Conservation (phyloP, 92 coral and sea anemone genomes). For the Porites cylindrica region DNA sequence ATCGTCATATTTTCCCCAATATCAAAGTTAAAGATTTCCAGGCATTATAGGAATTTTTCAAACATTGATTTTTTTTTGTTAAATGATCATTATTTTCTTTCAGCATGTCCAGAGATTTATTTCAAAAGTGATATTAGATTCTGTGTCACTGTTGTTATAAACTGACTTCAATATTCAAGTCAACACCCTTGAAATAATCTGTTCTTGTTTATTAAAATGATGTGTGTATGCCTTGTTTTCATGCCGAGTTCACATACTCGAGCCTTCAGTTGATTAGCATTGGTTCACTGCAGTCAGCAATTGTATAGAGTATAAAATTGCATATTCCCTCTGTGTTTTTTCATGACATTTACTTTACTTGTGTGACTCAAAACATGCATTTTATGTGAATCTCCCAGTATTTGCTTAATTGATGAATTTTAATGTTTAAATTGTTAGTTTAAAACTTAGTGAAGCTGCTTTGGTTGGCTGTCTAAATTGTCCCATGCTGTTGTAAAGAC, state of each 20-base stretch:
- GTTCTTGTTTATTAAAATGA: slow-evolving; percentile 28
- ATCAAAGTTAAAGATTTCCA: slow-evolving; percentile 12
- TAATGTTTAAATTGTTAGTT: slow-evolving; percentile 31
- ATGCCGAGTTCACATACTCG: background rate
- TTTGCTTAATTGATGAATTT: slow-evolving; percentile 57
- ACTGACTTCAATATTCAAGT: slow-evolving; percentile 26
- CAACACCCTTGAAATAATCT: slow-evolving; percentile 37
- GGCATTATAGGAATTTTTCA: slow-evolving; percentile 12
- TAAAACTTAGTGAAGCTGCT: background rate
- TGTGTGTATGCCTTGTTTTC: slow-evolving; percentile 1
- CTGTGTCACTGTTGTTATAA: slow-evolving; percentile 18
- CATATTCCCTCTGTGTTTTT: background rate
- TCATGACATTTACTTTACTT: slow-evolving; percentile 5
- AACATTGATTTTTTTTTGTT: background rate
- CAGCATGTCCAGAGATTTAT: background rate
- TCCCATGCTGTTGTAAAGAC: slow-evolving; percentile 15
- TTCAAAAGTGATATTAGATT: background rate
- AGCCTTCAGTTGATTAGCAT: background rate
- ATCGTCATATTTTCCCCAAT: slow-evolving; percentile 27
- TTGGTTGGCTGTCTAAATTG: slow-evolving; percentile 46
- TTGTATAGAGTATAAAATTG: too few relatives aligned
- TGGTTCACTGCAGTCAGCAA: background rate
- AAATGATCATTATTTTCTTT: background rate
- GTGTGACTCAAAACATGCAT: slow-evolving; percentile 7
- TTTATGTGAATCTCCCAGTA: slow-evolving; percentile 7